Base-by-base conservation (phyloP, 2,797 vertebrate species). In the Semaprochilodus insignis region DNA sequence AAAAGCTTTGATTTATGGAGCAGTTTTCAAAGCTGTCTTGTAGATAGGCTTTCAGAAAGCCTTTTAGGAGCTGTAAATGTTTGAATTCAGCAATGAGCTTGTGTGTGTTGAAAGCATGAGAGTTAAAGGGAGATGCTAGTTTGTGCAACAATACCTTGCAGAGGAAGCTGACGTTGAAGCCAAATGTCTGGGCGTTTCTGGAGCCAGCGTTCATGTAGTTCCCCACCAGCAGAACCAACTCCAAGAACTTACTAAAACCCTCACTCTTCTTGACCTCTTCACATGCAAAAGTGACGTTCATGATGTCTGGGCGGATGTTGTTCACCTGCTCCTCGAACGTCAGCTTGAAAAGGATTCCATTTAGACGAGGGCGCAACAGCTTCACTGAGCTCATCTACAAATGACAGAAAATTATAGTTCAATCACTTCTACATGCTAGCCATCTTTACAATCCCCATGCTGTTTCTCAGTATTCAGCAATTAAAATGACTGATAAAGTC, bases 201-300 rank as follows among this genome's bases (percentile, higher is more conserved):
- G 98, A 99, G 82, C 98, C 98, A 0, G 98, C 95, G 52, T 99
- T 99, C 98, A 99, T 99, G 94, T 97, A 99, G 91, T 99, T 99
- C 51, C 98, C 98, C 51, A 99, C 93, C 77, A 99, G 91, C 36
- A 99, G 91, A 71, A 99, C 94, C 84, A 99, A 40, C 86, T 98
- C 97, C 85, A 99, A 90, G 19, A 99, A 92, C 83, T 83, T 96
- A 86, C 88, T 93, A 81, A 99, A 97, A 88, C 92, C 92, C n/a
- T 99, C 97, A 0, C 98, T 99, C 92, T 97, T 99, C 93, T 97
- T 98, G 88, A 99, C 91, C 91, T 99, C 98, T 90, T 99, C 98
- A 6, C 98, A 99, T 80, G 98, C 98, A 19, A 98, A 93, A 0
- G 98, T 98, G 78, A 99, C 97, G 0, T 96, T 97, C 94, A 99